A percentile compares a stretch with the other conserved stretches of the same genome.
Conservation (phyloP, 1,140 invertebrate species). For the Brachystomella parvula region DNA sequence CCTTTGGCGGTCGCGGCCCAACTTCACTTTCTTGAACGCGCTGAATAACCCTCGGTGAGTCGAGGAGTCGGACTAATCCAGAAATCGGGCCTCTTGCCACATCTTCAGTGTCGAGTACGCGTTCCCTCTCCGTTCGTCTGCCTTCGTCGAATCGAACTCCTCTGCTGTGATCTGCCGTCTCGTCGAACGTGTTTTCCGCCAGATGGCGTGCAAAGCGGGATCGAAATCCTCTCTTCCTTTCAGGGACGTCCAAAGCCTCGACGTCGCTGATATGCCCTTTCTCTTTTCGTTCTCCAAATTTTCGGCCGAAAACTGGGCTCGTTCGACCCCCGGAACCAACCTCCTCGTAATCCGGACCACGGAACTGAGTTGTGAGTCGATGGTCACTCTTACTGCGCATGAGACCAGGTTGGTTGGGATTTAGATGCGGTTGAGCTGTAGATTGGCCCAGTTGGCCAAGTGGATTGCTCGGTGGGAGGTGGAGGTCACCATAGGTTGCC, state of each 20-base stretch:
- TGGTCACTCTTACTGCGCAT: slow-evolving; percentile 92
- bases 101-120: slow-evolving; percentile 80
- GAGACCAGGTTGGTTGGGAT: slow-evolving; percentile 53
- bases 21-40: slow-evolving; percentile 31
- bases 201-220: slow-evolving; percentile 59
- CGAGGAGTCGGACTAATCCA: slow-evolving; percentile 78
- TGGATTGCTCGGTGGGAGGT: slow-evolving; percentile 56
- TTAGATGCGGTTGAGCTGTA: slow-evolving; percentile 15
- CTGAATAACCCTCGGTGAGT: slow-evolving; percentile 52
- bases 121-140: slow-evolving; percentile 58
- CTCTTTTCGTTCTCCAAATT: slow-evolving; percentile 37
- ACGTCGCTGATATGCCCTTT: slow-evolving; percentile 3
- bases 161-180: slow-evolving; percentile 25
- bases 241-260: background rate
- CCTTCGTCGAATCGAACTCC: slow-evolving; percentile 16
- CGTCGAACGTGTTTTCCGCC: slow-evolving; percentile 32
- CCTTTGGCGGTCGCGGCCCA: slow-evolving; percentile 32
- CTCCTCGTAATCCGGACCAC: slow-evolving; percentile 54
- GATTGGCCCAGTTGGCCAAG: slow-evolving; percentile 35
- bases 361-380: slow-evolving; percentile 75
- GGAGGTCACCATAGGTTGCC: slow-evolving; percentile 72
- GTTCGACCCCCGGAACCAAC: slow-evolving; percentile 25
- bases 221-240: slow-evolving; percentile 54
- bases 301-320: slow-evolving; percentile 20
- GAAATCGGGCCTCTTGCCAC: slow-evolving; percentile 77